Evolutionary conservation across 2,797 vertebrate genomes (phyloP).

Genomic region (Hybognathus amarus): DNA sequence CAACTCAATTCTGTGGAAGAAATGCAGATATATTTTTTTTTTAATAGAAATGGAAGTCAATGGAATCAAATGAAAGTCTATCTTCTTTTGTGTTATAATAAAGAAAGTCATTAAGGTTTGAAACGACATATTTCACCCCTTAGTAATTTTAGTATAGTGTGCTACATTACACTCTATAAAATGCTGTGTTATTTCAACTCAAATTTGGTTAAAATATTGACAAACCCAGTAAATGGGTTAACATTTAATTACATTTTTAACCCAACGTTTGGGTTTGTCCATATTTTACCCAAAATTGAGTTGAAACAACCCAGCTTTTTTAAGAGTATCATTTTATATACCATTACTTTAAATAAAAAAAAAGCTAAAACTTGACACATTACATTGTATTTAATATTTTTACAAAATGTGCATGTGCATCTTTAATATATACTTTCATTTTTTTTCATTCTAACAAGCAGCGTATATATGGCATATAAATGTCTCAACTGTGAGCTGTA

Average conservation of each 20-base stretch:
- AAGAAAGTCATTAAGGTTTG: background rate
- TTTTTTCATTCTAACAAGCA: background rate
- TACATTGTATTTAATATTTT: background rate
- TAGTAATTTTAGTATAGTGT: too few species aligned
- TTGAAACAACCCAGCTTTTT: too few species aligned
- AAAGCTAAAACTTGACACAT: background rate
- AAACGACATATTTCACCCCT: too few species aligned
- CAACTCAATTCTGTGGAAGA: background rate
- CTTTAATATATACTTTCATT: background rate
- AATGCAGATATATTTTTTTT: background rate
- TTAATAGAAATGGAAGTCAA: background rate
- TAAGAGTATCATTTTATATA: background rate
- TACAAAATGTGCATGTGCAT: background rate
- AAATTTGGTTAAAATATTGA: too few species aligned
- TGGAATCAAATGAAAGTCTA: background rate
- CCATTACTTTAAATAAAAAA: background rate
- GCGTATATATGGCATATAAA: slow-evolving; percentile 27
- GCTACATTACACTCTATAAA: too few species aligned
- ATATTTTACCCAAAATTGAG: too few species aligned
- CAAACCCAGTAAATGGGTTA: too few species aligned
- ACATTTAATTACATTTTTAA: too few species aligned
- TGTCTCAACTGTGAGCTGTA: slow-evolving; percentile 38
- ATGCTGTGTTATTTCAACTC: too few species aligned
- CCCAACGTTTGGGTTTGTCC: too few species aligned
- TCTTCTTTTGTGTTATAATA: background rate